Conservation (phyloP, 2,113 vertebrate genomes). For the Notothenia rossii region DNA sequence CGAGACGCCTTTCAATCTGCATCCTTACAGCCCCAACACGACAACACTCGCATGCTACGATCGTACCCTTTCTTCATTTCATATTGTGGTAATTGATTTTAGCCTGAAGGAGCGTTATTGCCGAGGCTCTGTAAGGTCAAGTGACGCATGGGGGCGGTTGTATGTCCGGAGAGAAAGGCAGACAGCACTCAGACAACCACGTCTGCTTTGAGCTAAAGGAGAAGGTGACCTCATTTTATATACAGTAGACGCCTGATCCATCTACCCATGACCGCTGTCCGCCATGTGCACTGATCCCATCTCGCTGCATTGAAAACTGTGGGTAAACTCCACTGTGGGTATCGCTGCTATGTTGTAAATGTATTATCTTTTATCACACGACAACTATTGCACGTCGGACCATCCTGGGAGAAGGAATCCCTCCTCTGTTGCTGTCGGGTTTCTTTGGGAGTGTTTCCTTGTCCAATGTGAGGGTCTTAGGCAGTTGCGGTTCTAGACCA, state of each 20-base stretch:
- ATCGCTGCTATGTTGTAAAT: slow-evolving; percentile 3
- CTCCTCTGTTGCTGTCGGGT: no score
- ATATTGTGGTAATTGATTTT: slow-evolving; percentile 73
- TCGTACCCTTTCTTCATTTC: slow-evolving; percentile 55
- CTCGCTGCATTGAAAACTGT: slow-evolving; percentile 40
- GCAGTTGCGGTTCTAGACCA: no score
- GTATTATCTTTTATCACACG: no score
- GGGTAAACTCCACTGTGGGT: slow-evolving; percentile 40
- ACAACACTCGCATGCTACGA: slow-evolving; percentile 43
- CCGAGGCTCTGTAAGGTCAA: slow-evolving; percentile 70
- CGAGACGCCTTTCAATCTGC: slow-evolving; percentile 27
- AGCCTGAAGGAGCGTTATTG: slow-evolving; percentile 60
- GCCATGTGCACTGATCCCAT: slow-evolving; percentile 20
- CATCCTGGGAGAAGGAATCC: no score
- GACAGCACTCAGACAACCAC: slow-evolving; percentile 68
- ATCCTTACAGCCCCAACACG: slow-evolving; percentile 26
- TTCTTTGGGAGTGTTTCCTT: no score
- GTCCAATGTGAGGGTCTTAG: no score
- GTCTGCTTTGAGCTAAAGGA: slow-evolving; percentile 56
- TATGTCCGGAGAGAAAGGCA: slow-evolving; percentile 62
- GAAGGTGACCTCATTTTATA: slow-evolving; percentile 75
- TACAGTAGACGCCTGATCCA: slow-evolving; percentile 59
- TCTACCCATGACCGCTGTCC: slow-evolving; percentile 17
- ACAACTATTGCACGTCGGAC: no score
- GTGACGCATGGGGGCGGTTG: slow-evolving; percentile 57